phyloP scores from a whole-genome alignment of 1,140 invertebrate genomes.

The Penaeus vannamei region DNA sequence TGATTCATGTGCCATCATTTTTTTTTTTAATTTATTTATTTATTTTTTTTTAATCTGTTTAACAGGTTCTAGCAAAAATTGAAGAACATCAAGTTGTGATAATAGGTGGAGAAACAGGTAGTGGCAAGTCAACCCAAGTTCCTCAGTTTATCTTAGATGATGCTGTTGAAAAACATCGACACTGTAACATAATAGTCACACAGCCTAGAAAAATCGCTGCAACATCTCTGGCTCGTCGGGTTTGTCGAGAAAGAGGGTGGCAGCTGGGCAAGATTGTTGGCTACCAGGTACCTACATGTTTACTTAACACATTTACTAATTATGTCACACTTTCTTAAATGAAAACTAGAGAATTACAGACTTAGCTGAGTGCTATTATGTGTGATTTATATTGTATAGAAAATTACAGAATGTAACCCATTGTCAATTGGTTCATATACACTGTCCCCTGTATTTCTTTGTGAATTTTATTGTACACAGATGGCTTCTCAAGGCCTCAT shows the following conservation, averaged over 20 bases:
- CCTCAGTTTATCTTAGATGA: constrained; percentile 90
- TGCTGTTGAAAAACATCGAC: constrained; percentile 74
- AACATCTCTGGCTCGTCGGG: constrained; percentile 79
- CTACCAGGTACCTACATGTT: constrained; percentile 78
- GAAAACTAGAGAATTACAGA: too few species aligned
- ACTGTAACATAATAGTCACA: constrained; percentile 89
- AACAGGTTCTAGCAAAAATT: constrained; percentile 78
- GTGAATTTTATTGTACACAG: too few species aligned
- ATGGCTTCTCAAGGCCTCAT: too few species aligned
- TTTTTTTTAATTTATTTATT: background rate
- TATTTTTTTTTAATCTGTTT: background rate
- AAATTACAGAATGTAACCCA: too few species aligned
- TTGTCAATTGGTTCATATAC: too few species aligned
- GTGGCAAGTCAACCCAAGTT: constrained; percentile 86
- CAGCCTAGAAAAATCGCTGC: constrained; percentile 90
- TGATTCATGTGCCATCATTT: too few species aligned
- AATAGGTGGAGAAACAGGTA: constrained; percentile 91
- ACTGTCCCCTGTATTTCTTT: too few species aligned
- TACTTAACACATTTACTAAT: too few species aligned
- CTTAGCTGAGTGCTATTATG: too few species aligned
- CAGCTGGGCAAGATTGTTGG: constrained; percentile 84
- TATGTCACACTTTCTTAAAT: too few species aligned
- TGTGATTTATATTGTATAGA: too few species aligned
- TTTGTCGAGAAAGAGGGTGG: constrained; percentile 81
- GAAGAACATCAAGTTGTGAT: constrained; percentile 81